Base-by-base conservation (phyloP, 2,113 vertebrate species). In the Hucho hucho region DNA sequence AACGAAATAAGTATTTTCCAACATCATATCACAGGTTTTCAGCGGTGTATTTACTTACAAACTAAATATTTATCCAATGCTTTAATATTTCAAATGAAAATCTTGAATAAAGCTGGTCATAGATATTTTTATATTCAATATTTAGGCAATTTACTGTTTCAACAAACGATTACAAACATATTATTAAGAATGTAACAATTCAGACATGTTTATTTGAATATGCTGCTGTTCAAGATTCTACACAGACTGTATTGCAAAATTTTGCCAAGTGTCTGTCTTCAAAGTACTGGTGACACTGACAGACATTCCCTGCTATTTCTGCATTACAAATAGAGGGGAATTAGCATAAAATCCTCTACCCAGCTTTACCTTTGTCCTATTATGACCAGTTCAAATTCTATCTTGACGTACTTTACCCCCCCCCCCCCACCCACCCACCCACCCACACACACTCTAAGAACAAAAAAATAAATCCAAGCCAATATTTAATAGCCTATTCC, bases 41-140 rank as follows among this genome's bases (percentile, higher is more conserved):
- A 67, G 16, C 2, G 16, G 65, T 67, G 18, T 20, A 67, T 20
- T 67, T 29, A 7, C 28, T 32, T 7, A 67, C 18, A n/a, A 18
- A 29, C 65, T 43, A 3, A 32, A 32, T 29, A 67, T 29, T n/a
- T 7, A 67, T 29, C 65, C 6, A 67, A 32, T 20, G 18, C 20
- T 37, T 67, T n/a, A 32, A 29, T n/a, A 67, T 32, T 67, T 32
- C 9, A 67, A 20, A 67, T 67, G 29, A 14, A 67, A 32, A 67
- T 32, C 64, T 32, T 37, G 14, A 67, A 67, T 16, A 61, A 22
- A 61, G 22, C 58, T 22, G 16, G 18, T 11, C 4, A 61, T 61
- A 24, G 1, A 61, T 61, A 61, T 61, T 61, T 22, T 24, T 61
- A 22, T 22, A 61, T 61, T 22, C 58, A 61, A 16, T 61, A 7